Evolutionary conservation across 2,888 invertebrate genomes (phyloP).

Genomic region (Idaea dimidiata): DNA sequence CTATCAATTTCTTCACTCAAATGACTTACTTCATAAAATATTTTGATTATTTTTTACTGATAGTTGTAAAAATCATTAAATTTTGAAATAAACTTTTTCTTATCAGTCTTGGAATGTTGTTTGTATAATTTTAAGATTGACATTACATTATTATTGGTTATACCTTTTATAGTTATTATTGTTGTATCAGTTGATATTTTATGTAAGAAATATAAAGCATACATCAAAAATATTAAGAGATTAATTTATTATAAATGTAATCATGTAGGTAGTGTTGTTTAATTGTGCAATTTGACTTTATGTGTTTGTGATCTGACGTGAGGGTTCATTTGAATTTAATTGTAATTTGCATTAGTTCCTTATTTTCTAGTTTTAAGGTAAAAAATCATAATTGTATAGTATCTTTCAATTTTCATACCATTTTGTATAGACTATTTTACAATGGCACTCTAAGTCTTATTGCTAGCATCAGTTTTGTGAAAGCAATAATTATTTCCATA

Average conservation of each 20-base stretch:
- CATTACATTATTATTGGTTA: constrained; percentile 65
- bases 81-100: not conserved
- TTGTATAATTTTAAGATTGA: constrained; percentile 61
- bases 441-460: constrained; percentile 50
- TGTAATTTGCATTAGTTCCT: constrained; percentile 77
- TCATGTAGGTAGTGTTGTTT: constrained; percentile 64
- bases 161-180: constrained; percentile 57
- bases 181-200: constrained; percentile 77
- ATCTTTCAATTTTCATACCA: constrained; percentile 36
- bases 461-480: constrained; percentile 69
- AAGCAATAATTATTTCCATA: constrained; percentile 55
- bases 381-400: constrained; percentile 35
- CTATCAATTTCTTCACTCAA: constrained; percentile 12
- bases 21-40: constrained; percentile 11
- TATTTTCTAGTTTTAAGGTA: constrained; percentile 69
- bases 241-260: constrained; percentile 72
- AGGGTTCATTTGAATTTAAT: constrained; percentile 69
- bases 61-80: constrained; percentile 38
- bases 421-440: constrained; percentile 37
- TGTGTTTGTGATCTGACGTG: constrained; percentile 78
- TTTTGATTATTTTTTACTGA: constrained; percentile 7
- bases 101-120: constrained; percentile 50
- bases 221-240: constrained; percentile 66
- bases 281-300: constrained; percentile 71
- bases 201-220: constrained; percentile 57